phyloP scores from a whole-genome alignment of 2,113 vertebrate species.

The Clarias magur region DNA sequence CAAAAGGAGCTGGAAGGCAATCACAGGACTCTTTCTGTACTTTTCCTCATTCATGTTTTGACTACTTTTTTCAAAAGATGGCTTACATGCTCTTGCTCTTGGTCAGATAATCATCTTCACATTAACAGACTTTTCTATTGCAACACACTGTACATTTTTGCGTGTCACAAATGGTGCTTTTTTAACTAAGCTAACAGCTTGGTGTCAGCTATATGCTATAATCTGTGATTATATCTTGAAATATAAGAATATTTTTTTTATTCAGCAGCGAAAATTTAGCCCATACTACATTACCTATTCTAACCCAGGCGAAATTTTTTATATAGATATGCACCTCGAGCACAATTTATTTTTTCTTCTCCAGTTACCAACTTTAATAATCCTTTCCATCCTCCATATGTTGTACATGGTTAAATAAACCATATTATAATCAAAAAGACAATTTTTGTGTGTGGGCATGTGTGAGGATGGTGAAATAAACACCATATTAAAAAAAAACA shows the following conservation, averaged over 20 bases:
- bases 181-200: constrained; percentile 22
- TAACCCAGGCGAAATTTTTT: background rate
- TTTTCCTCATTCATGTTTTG: background rate
- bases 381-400: background rate
- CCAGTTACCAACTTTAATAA: background rate
- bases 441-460: background rate
- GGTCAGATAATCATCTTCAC: constrained; percentile 28
- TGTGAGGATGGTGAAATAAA: background rate
- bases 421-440: background rate
- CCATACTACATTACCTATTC: background rate
- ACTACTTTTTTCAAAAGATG: background rate
- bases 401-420: background rate
- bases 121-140: background rate
- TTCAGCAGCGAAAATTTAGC: background rate
- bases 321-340: background rate
- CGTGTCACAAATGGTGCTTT: background rate
- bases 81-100: background rate
- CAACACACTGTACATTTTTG: background rate
- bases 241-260: constrained; percentile 27
- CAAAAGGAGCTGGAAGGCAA: constrained; percentile 29
- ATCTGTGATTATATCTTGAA: background rate
- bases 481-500: background rate
- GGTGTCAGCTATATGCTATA: background rate
- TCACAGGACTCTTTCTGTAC: background rate
- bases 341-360: background rate